These are phyloP conservation scores for Zaprionus nigranus DNA, from an alignment of 1,140 invertebrate species.

Conservation along the genomic window DNA sequence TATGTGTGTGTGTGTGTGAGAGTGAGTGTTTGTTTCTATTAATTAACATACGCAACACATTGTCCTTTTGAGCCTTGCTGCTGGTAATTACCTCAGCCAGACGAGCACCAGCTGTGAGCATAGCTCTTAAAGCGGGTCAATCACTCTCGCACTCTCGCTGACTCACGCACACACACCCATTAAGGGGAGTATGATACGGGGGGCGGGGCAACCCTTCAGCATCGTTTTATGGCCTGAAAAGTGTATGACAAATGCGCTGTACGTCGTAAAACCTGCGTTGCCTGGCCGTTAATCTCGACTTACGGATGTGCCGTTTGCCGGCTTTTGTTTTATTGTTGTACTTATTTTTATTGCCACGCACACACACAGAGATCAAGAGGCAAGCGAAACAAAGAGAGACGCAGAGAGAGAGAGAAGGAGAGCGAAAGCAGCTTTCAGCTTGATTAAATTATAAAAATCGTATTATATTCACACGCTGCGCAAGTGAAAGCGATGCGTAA, in stretches of 20 bases:
- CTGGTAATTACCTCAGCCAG: slow-evolving; percentile 65
- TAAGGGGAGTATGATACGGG: neutral
- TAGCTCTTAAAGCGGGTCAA: slow-evolving; percentile 16
- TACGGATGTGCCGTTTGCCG: slow-evolving; percentile 56
- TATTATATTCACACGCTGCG: slow-evolving; percentile 62
- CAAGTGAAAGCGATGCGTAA: slow-evolving; percentile 24
- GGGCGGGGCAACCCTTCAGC: slow-evolving; percentile 38
- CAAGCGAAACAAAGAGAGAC: neutral
- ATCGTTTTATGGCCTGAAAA: slow-evolving; percentile 76
- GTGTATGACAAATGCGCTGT: slow-evolving; percentile 79
- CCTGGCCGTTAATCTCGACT: slow-evolving; percentile 68
- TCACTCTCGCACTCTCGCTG: neutral
- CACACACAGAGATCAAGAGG: slow-evolving; percentile 47
- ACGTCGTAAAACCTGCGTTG: slow-evolving; percentile 70
- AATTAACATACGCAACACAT: slow-evolving; percentile 62
- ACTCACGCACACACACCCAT: slow-evolving; percentile 6
- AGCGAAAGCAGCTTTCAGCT: slow-evolving; percentile 53
- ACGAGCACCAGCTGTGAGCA: slow-evolving; percentile 25
- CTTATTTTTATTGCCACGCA: slow-evolving; percentile 78
- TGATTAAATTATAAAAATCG: slow-evolving; percentile 82
- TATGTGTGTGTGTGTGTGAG: slow-evolving; percentile 1
- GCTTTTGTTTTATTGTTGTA: slow-evolving; percentile 79
- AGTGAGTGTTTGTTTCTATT: slow-evolving; percentile 36
- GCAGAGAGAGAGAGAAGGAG: neutral
- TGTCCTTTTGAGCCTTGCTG: slow-evolving; percentile 54